Conservation (phyloP, 2,888 invertebrate species). For the Xestoiulus laeticollis region DNA sequence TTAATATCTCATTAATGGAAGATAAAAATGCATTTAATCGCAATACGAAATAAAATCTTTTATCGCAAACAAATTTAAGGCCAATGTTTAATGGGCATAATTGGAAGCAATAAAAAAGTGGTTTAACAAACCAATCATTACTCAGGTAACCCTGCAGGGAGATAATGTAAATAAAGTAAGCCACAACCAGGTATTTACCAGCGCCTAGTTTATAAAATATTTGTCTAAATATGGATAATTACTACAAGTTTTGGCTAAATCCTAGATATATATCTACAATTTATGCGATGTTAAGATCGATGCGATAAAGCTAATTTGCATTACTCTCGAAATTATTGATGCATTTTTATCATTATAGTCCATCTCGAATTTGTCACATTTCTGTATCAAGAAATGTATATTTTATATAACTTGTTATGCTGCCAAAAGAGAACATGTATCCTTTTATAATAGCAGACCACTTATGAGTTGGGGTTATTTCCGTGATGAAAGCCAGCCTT, state of each 20-base stretch:
- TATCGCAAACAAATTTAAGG: background rate
- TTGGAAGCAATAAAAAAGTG: background rate
- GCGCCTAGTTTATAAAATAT: background rate
- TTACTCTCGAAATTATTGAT: background rate
- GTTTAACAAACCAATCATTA: background rate
- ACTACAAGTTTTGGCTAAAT: background rate
- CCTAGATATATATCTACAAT: background rate
- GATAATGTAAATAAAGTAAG: background rate
- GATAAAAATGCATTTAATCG: background rate
- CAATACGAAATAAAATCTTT: background rate
- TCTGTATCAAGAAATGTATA: background rate
- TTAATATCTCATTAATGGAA: background rate
- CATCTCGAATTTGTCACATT: background rate
- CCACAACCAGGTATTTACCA: background rate
- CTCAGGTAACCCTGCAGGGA: background rate
- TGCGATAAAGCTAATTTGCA: background rate
- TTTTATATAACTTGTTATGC: background rate
- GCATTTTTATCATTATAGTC: background rate
- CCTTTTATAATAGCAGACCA: background rate
- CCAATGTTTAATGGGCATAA: background rate
- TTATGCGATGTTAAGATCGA: background rate
- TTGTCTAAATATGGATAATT: background rate
- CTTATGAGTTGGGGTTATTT: constrained; percentile 23
- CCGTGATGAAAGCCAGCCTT: constrained; percentile 14
- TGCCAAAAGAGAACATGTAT: background rate